phyloP scores from a whole-genome alignment of 2,113 vertebrate genomes.

The Nycticebus coucang region DNA sequence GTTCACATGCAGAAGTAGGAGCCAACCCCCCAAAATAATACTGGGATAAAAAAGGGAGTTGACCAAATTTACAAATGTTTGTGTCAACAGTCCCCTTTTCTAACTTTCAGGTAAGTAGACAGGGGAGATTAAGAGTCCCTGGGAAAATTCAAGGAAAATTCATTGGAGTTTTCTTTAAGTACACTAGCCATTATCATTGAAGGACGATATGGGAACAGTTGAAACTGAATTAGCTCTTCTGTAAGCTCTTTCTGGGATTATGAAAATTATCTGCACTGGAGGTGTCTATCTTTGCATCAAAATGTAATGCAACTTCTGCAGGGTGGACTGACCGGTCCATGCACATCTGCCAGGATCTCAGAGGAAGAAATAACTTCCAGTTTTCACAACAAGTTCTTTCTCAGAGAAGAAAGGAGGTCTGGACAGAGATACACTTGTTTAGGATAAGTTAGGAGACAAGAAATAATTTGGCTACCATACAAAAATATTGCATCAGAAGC shows the following conservation, averaged over 20 bases:
- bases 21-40: no score
- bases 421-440: background rate
- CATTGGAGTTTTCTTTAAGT: background rate
- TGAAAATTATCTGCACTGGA: background rate
- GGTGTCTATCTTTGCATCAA: background rate
- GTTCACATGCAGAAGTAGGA: no score
- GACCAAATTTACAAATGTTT: background rate
- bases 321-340: accelerated
- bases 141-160: background rate
- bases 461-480: background rate
- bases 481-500: background rate
- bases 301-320: accelerated
- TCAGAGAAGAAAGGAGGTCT: background rate
- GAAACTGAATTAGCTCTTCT: background rate
- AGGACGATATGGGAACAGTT: no score
- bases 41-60: background rate
- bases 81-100: background rate
- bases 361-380: background rate
- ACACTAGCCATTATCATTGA: background rate
- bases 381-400: background rate
- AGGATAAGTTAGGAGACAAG: background rate
- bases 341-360: accelerated
- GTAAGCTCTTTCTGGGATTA: background rate
- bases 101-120: background rate
- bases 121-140: background rate